Conservation (phyloP, 2,113 vertebrate genomes). For the Phocoena phocoena region DNA sequence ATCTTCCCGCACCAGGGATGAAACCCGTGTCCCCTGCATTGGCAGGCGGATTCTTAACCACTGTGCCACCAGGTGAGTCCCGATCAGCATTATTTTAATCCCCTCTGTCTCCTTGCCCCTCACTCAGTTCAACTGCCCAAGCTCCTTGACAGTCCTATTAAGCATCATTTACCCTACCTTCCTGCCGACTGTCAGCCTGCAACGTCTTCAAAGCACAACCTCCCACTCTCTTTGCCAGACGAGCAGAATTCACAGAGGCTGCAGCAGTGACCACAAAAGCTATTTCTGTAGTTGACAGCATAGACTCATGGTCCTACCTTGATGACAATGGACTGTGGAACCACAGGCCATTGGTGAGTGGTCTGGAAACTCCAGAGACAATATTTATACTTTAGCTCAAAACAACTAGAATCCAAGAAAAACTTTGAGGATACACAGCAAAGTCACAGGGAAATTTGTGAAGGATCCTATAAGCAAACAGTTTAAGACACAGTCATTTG, state of each 20-base stretch:
- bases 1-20: too few species aligned
- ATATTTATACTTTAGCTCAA: background rate
- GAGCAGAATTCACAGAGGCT: background rate
- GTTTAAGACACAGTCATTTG: background rate
- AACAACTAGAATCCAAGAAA: background rate
- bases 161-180: background rate
- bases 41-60: too few species aligned
- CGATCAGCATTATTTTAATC: background rate
- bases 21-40: too few species aligned
- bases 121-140: background rate
- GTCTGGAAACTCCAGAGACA: background rate
- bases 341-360: background rate
- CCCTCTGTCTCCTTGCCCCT: background rate
- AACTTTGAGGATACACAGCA: background rate
- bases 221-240: background rate
- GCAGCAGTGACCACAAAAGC: background rate
- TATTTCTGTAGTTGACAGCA: background rate
- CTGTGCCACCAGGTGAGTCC: too few species aligned
- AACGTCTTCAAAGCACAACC: background rate
- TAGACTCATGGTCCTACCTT: background rate
- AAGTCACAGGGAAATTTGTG: background rate
- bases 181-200: background rate
- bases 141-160: background rate
- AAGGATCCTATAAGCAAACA: background rate
- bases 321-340: background rate